phyloP scores from a whole-genome alignment of 2,888 invertebrate species.

The Tachina lurida region DNA sequence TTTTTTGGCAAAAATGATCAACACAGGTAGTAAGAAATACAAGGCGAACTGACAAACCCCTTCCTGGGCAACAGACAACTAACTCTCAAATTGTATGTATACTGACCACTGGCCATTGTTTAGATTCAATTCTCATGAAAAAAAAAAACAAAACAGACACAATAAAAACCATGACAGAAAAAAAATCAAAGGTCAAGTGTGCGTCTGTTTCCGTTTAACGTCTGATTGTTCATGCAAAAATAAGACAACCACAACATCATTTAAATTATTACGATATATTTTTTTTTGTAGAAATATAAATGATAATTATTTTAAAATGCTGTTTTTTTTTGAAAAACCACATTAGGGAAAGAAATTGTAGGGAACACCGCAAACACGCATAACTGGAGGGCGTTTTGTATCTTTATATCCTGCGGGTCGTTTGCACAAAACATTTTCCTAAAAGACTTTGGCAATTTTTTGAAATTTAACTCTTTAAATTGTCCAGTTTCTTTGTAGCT shows the following conservation, averaged over 20 bases:
- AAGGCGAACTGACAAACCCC: conserved; percentile 40
- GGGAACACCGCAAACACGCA: conserved; percentile 67
- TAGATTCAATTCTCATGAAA: conserved; percentile 53
- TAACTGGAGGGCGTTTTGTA: conserved; percentile 57
- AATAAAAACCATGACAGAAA: background rate
- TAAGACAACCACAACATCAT: conserved; percentile 46
- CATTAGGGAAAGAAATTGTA: conserved; percentile 13
- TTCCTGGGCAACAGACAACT: conserved; percentile 42
- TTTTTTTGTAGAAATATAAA: conserved; percentile 34
- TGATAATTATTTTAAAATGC: conserved; percentile 53
- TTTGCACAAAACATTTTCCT: background rate
- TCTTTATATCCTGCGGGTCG: conserved; percentile 53
- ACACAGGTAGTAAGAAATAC: conserved; percentile 43
- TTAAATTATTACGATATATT: conserved; percentile 42
- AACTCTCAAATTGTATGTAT: conserved; percentile 56
- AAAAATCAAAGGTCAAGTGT: conserved; percentile 66
- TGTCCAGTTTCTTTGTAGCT: conserved; percentile 48
- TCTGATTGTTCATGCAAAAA: conserved; percentile 43
- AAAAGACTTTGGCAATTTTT: conserved; percentile 39
- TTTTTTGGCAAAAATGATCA: background rate
- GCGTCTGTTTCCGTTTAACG: conserved; percentile 70
- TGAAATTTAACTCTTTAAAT: conserved; percentile 66
- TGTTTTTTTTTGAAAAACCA: conserved; percentile 39
- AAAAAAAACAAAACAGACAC: background rate
- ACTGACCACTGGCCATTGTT: conserved; percentile 70